Evolutionary conservation across 2,888 invertebrate genomes (phyloP), one percentile per base, ranked within the genome.

Genomic region (Hirtodrosophila duncani): DNA sequence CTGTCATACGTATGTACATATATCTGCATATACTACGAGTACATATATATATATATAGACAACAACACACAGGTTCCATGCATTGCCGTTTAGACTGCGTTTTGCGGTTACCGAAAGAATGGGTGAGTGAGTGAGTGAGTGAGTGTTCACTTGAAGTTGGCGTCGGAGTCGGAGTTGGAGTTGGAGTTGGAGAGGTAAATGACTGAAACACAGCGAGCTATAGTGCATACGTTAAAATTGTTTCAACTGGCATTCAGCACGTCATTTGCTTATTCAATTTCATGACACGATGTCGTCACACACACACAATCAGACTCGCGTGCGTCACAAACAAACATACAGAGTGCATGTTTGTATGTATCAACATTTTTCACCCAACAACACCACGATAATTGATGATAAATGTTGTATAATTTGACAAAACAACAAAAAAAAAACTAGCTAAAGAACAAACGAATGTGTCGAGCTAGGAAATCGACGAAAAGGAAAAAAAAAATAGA

Each of bases 351-450:
- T n/a, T n/a, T n/a, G n/a, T n/a, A n/a, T n/a, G 59, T 43, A 78
- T 51, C 63, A 75, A 64, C 64, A 77, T 63, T 80, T 77, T 66
- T 77, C 66, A 60, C 57, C 43, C 62, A 20, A 18, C 38, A 50
- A 51, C 48, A 23, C 41, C 18, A 33, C 69, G 81, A 84, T 83
- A 83, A 83, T 83, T 83, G 83, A 81, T 84, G 84, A 83, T 83
- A 84, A 83, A 83, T 84, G 83, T 84, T 81, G 67, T 82, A 78
- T 81, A 83, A 83, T 84, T 84, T 83, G 83, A 81, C 72, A 79
- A 80, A 64, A 74, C 68, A 67, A 72, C 56, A 61, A 63, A 51
- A 65, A 33, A 52, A 38, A 59, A 51, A 29, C 41, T 33, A 46
- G 50, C 37, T 46, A 59, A 69, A 39, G 36, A 43, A 57, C 53